Evolutionary conservation across 2,888 invertebrate genomes (phyloP), one percentile per base, ranked within the genome.

Genomic region (Cerastis leucographa): DNA sequence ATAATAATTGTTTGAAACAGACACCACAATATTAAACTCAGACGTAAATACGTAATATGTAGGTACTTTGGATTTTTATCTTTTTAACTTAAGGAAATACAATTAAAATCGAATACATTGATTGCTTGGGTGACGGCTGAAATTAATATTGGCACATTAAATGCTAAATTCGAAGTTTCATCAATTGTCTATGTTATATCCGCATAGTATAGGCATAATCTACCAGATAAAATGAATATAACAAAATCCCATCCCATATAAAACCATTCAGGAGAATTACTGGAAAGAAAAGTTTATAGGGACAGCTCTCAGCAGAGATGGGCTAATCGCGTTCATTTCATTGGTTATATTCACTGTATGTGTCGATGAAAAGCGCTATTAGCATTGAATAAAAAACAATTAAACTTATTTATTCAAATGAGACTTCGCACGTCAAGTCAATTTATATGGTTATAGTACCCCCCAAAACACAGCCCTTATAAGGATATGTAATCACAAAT

Each of bases 351-450:
- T 62, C 22, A 62, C 1, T 65, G 19, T n/a, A 73, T 35, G 14
- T 25, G 59, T n/a, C 19, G 0, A 19, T 59, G 29, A 49, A 42
- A 49, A 2, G 4, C 8, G 8, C 42, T 68, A 29, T 68, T 61
- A 76, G 35, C 35, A 78, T 69, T 61, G 25, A 76, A 78, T 78
- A 59, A 42, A 68, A 49, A 59, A 29, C 49, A 69, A 51, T 35
- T 46, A 51, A 61, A 51, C 59, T 22, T 22, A 78, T 61, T 78
- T 51, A 56, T 72, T 14, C 29, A 72, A 73, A 73, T 56, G 17
- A 51, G 69, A 35, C 49, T 29, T 51, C 69, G 42, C 19, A 78
- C 59, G 69, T 78, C 78, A 76, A 61, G 14, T 51, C 22, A 51
- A 35, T 69, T 44, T 25, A 61, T 69, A 68, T 44, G 51, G 69